Percentiles rank a stretch among this genome's conserved stretches.
phyloP scores from a whole-genome alignment of 2,113 vertebrate genomes.

The Girardinichthys multiradiatus region DNA sequence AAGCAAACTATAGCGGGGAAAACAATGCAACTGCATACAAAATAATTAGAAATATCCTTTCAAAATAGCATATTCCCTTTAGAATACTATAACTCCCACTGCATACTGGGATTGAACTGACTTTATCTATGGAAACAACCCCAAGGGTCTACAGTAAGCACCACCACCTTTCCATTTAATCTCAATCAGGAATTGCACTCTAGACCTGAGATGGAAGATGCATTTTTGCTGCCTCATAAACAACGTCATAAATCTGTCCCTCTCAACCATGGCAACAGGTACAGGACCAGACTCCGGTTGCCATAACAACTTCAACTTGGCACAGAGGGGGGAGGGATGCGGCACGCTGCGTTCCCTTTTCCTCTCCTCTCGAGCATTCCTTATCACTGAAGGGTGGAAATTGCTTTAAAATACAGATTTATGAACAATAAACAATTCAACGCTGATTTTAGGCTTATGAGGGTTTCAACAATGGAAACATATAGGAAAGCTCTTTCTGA shows the following conservation, averaged over 20 bases:
- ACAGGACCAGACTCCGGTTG: conserved; percentile 68
- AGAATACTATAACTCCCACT: background rate
- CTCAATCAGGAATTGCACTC: conserved; percentile 41
- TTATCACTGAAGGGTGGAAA: conserved; percentile 14
- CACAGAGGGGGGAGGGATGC: conserved; percentile 60
- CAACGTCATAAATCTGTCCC: conserved; percentile 64
- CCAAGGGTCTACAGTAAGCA: conserved; percentile 2
- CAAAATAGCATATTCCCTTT: background rate
- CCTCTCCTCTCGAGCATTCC: conserved; percentile 22
- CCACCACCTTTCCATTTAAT: conserved; percentile 32
- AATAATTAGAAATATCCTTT: background rate
- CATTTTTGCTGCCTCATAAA: conserved; percentile 56
- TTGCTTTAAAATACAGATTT: conserved; percentile 23
- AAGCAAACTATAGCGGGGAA: background rate
- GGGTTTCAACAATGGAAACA: conserved; percentile 27
- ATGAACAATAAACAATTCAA: conserved; percentile 23
- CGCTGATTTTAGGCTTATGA: conserved; percentile 22
- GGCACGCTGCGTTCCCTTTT: conserved; percentile 50
- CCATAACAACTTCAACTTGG: conserved; percentile 78
- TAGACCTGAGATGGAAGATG: conserved; percentile 63
- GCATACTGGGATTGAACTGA: background rate
- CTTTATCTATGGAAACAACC: background rate
- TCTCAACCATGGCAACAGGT: conserved; percentile 80
- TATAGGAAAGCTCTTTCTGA: conserved; percentile 16
- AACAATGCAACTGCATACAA: conserved; percentile 2